Evolutionary conservation across 2,888 invertebrate genomes (phyloP).

Genomic region (Phymatocera aterrima): DNA sequence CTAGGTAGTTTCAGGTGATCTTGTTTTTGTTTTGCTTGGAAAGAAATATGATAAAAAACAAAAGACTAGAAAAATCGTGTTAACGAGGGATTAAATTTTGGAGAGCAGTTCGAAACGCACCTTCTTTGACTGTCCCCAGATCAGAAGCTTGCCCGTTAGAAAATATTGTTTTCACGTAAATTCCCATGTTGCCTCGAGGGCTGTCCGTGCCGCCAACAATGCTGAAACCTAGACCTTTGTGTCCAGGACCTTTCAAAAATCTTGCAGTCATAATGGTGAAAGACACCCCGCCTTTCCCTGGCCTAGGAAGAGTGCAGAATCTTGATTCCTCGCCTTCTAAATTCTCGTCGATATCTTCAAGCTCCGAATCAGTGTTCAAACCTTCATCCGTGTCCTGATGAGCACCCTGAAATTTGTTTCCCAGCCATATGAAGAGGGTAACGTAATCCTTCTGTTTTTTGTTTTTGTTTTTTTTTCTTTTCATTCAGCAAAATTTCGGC

Average conservation of each 20-base stretch:
- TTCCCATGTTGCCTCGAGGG: constrained; percentile 90
- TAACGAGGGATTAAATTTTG: too few relatives aligned
- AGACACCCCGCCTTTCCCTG: constrained; percentile 75
- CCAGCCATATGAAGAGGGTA: too few relatives aligned
- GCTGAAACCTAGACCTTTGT: constrained; percentile 91
- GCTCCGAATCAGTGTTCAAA: constrained; percentile 69
- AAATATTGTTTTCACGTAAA: constrained; percentile 92
- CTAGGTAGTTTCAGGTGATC: too few relatives aligned
- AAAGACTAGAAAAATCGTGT: too few relatives aligned
- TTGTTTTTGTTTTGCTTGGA: too few relatives aligned
- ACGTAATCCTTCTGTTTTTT: not conserved
- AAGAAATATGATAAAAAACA: too few relatives aligned
- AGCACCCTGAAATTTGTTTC: constrained; percentile 46
- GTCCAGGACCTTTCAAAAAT: constrained; percentile 88
- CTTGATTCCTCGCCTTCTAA: constrained; percentile 77
- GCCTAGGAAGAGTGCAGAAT: constrained; percentile 79
- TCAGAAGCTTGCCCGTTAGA: constrained; percentile 91
- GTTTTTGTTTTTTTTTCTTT: not conserved
- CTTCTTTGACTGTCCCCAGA: constrained; percentile 87
- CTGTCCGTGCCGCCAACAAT: constrained; percentile 93
- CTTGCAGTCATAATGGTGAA: constrained; percentile 78
- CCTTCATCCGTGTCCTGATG: constrained; percentile 71
- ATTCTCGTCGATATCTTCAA: constrained; percentile 74
- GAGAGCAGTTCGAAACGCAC: constrained; percentile 74
- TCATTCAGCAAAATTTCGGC: too few relatives aligned